A percentile compares a stretch with the other conserved stretches of the same genome.
phyloP scores from a whole-genome alignment of 2,797 vertebrate species.

The Parotocinclus haroldoi region DNA sequence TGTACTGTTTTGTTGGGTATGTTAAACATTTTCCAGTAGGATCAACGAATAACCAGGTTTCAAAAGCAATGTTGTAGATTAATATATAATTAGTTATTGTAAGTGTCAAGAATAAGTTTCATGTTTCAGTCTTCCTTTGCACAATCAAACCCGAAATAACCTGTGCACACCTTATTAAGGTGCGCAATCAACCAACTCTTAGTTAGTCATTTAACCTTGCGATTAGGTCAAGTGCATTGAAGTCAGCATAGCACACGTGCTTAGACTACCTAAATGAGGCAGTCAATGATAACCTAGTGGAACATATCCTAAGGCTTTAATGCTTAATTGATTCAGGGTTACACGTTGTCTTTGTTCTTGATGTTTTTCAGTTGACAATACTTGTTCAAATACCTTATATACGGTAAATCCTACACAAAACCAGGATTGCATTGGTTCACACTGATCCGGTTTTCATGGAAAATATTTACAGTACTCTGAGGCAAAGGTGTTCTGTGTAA shows the following conservation, averaged over 20 bases:
- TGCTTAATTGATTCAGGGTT: conserved; percentile 23
- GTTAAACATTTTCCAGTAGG: not conserved
- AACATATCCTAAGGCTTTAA: conserved; percentile 43
- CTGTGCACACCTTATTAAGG: not conserved
- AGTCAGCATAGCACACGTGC: conserved; percentile 22
- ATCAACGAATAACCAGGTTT: not conserved
- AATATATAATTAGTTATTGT: no score
- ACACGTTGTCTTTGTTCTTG: not conserved
- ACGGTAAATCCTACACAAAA: no score
- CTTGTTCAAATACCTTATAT: no score
- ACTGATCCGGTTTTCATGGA: no score
- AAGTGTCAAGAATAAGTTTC: no score
- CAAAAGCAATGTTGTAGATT: no score
- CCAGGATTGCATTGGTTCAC: no score
- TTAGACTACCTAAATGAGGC: conserved; percentile 38
- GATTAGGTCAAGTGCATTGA: conserved; percentile 15
- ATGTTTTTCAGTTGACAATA: not conserved
- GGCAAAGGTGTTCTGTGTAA: no score
- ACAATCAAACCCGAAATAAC: no score
- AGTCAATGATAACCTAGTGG: conserved; percentile 20
- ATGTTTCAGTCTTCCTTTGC: no score
- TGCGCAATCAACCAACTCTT: conserved; percentile 6
- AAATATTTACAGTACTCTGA: no score
- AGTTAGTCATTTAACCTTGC: conserved; percentile 32
- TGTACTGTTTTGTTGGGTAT: no score